Conservation (phyloP, 2,888 invertebrate genomes). For the Hipparchia semele region DNA sequence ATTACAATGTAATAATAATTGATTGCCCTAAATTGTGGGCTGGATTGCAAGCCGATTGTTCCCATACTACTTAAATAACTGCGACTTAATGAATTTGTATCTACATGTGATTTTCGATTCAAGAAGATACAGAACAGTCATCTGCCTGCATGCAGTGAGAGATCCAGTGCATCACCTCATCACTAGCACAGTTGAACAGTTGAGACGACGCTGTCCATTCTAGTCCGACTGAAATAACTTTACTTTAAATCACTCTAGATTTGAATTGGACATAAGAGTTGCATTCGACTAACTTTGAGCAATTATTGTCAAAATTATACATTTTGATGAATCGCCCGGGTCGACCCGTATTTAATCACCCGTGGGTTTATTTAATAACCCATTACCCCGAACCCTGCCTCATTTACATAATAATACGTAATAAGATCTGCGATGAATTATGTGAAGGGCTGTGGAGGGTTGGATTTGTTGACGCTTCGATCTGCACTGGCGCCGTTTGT, state of each 20-base stretch:
- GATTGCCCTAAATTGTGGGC: too few relatives aligned
- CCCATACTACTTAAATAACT: too few relatives aligned
- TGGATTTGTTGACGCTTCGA: not conserved
- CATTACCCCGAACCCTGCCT: not conserved
- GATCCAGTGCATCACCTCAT: not conserved
- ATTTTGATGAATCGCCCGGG: not conserved
- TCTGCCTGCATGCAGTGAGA: not conserved
- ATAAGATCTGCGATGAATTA: not conserved
- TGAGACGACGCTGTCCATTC: not conserved
- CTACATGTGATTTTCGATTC: too few relatives aligned
- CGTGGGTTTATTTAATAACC: not conserved
- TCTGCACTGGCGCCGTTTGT: not conserved
- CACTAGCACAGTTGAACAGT: not conserved
- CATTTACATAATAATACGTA: conserved; percentile 4
- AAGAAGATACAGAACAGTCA: too few relatives aligned
- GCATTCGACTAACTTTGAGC: too few relatives aligned
- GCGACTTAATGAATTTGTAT: too few relatives aligned
- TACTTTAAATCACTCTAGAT: too few relatives aligned
- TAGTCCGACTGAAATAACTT: not conserved
- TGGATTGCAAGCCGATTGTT: too few relatives aligned
- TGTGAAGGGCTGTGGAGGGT: not conserved
- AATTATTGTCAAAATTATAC: not conserved
- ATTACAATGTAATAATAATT: too few relatives aligned
- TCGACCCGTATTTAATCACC: not conserved
- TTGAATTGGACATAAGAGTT: too few relatives aligned